A percentile compares a stretch with the other conserved stretches of the same genome.
phyloP scores from a whole-genome alignment of 2,888 invertebrate genomes.

The Stenichneumon culpator region DNA sequence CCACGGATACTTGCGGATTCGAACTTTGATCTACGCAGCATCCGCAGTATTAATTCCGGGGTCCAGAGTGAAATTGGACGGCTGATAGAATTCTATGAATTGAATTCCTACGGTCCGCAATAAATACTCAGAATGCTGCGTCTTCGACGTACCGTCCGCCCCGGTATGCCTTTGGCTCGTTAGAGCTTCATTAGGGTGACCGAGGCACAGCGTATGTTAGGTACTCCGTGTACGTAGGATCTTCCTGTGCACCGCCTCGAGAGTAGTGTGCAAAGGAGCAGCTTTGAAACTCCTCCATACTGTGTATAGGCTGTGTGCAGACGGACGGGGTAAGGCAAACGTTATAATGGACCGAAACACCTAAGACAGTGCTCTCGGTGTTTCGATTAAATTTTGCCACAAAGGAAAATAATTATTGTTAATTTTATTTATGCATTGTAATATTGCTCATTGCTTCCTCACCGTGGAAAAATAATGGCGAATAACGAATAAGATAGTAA shows the following conservation, averaged over 20 bases:
- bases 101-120: not conserved
- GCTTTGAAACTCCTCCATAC: slow-evolving; percentile 28
- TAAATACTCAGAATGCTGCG: slow-evolving; percentile 13
- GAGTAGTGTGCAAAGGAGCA: slow-evolving; percentile 27
- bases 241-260: slow-evolving; percentile 6
- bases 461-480: too few relatives aligned
- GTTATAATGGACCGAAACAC: slow-evolving; percentile 13
- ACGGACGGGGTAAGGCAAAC: not conserved
- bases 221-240: slow-evolving; percentile 36
- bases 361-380: not conserved
- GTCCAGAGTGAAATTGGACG: not conserved
- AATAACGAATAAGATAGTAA: not conserved
- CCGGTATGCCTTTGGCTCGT: slow-evolving; percentile 47
- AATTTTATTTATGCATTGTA: too few relatives aligned
- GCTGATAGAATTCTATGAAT: not conserved
- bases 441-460: too few relatives aligned
- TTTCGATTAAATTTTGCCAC: slow-evolving; percentile 11
- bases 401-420: not conserved
- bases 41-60: not conserved
- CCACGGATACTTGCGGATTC: not conserved
- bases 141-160: slow-evolving; percentile 5
- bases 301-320: not conserved
- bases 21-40: not conserved
- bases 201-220: slow-evolving; percentile 27
- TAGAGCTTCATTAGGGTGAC: slow-evolving; percentile 62